These are phyloP conservation scores for Dione juno DNA, from an alignment of 2,888 invertebrate genomes.

Conservation along the genomic window DNA sequence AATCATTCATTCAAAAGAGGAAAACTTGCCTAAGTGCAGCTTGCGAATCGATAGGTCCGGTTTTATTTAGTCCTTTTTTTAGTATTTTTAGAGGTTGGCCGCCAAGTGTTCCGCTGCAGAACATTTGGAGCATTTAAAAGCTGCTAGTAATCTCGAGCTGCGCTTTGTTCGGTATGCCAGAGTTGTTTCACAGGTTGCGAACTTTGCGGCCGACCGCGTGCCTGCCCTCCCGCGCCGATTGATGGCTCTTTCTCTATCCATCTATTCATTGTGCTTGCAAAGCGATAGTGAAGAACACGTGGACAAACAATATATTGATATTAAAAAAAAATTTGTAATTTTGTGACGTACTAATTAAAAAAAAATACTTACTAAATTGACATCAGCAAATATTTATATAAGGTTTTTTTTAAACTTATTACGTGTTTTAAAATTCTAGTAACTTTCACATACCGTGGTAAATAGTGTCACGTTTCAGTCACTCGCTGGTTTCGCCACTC, in stretches of 20 bases:
- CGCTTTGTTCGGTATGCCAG: conserved; percentile 58
- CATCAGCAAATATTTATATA: neutral
- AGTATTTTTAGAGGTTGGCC: conserved; percentile 63
- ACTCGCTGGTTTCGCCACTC: conserved; percentile 76
- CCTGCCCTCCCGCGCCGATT: conserved; percentile 51
- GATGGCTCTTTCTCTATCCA: conserved; percentile 50
- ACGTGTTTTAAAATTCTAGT: conserved; percentile 51
- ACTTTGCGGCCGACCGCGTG: conserved; percentile 55
- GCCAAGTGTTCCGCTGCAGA: conserved; percentile 58
- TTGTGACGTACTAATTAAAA: no score
- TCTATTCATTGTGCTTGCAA: conserved; percentile 47
- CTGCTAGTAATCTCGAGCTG: conserved; percentile 62
- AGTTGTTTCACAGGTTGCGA: conserved; percentile 63
- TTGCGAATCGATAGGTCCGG: conserved; percentile 64
- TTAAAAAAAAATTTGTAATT: no score
- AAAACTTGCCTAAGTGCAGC: conserved; percentile 64
- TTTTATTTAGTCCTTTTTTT: conserved; percentile 62
- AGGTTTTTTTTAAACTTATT: neutral
- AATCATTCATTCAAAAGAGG: conserved; percentile 47
- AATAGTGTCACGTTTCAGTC: conserved; percentile 79
- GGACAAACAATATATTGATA: conserved; percentile 5
- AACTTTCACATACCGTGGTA: conserved; percentile 76
- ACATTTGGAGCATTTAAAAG: conserved; percentile 64
- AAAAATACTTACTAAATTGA: neutral
- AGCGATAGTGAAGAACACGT: conserved; percentile 18